Evolutionary conservation across 2,113 vertebrate genomes (phyloP).

Genomic region (Tupaia chinensis): DNA sequence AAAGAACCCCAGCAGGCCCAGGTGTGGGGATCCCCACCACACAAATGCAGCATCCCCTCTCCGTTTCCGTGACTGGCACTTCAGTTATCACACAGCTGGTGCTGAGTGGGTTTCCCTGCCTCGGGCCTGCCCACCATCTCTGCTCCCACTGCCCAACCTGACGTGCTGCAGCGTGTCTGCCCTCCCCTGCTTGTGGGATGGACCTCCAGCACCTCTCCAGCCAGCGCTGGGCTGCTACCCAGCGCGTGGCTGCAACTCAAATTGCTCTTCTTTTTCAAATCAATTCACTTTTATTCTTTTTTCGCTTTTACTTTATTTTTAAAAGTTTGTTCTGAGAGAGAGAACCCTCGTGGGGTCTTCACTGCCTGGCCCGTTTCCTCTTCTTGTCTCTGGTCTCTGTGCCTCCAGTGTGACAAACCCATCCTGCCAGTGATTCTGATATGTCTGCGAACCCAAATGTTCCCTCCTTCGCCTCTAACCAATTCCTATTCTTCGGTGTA

Average conservation of each 20-base stretch:
- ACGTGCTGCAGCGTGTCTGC: background rate
- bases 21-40: fast-evolving
- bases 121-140: background rate
- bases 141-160: background rate
- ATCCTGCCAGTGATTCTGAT: background rate
- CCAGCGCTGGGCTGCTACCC: background rate
- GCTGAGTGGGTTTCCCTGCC: background rate
- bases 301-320: too few species aligned
- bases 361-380: background rate
- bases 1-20: background rate
- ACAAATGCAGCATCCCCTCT: background rate
- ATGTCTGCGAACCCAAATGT: background rate
- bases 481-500: background rate
- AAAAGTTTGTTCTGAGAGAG: too few species aligned
- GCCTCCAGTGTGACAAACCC: background rate
- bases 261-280: background rate
- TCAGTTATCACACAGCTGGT: background rate
- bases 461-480: background rate
- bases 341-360: too few species aligned
- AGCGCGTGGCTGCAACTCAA: background rate
- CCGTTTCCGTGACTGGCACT: background rate
- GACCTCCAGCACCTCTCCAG: background rate
- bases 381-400: background rate
- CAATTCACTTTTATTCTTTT: too few species aligned
- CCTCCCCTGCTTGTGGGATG: background rate